These are phyloP conservation scores for Drosophila mercatorum DNA, from an alignment of 2,888 invertebrate genomes.

Conservation along the genomic window DNA sequence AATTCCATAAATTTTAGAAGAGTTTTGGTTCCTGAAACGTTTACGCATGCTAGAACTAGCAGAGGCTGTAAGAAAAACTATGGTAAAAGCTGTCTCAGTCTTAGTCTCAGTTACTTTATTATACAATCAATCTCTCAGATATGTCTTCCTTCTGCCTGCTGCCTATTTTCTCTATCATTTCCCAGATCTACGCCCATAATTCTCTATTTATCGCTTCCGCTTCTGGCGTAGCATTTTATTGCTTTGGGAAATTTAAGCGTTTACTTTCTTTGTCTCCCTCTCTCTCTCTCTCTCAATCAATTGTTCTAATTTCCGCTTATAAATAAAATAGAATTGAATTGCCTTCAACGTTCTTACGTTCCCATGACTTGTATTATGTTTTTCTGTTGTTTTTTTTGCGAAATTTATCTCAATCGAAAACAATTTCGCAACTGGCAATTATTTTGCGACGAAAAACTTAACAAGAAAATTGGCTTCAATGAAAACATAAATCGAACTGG, in stretches of 20 bases:
- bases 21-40: neutral
- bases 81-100: neutral
- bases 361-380: constrained; percentile 40
- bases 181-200: neutral
- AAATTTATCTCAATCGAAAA: constrained; percentile 50
- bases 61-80: no score
- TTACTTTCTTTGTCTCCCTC: neutral
- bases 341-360: constrained; percentile 4
- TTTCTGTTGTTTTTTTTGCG: neutral
- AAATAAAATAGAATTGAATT: constrained; percentile 24
- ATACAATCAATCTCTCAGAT: neutral
- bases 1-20: no score
- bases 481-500: constrained; percentile 67
- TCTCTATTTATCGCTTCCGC: constrained; percentile 48
- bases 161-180: constrained; percentile 1
- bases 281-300: constrained; percentile 10
- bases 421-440: constrained; percentile 69
- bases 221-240: constrained; percentile 23
- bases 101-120: no score
- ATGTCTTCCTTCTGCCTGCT: neutral
- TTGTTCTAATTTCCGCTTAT: constrained; percentile 58
- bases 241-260: constrained; percentile 24
- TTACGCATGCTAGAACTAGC: neutral
- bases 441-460: constrained; percentile 60
- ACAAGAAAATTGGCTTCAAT: constrained; percentile 71